Base-by-base conservation (phyloP, 2,797 vertebrate genomes). In the Limnodromus scolopaceus region DNA sequence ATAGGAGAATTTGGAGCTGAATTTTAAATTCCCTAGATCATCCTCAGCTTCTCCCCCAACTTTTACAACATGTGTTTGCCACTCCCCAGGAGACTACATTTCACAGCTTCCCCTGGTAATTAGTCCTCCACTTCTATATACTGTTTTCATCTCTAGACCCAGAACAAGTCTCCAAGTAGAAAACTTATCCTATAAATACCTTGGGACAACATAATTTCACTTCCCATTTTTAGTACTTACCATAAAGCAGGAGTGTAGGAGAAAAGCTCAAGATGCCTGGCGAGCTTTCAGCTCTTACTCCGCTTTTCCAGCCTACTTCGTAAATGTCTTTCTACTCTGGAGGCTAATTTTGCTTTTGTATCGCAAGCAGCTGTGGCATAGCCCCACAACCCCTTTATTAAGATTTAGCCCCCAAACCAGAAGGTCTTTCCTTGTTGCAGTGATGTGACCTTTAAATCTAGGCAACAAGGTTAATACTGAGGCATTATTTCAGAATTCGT, bases 381-480 rank as follows among this genome's bases (percentile, higher is more conserved):
- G 70, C 39, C 46, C 46, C 15, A 75, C 68, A 66, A 41, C 24
- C 34, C 17, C 49, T 55, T 94, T 53, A 61, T 46, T 81, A 92
- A 95, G 88, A 96, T 90, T 75, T 86, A 92, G 60, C 46, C 30
- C 39, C 64, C 61, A 66, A 90, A 76, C 24, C 34, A 80, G 85
- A 84, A 92, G 60, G 76, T 43, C 64, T 72, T 84, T 76, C 48
- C 76, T 86, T 28, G 20, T 93, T 83, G 63, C 63, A 76, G 84
- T 84, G 89, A 87, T 5, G 11, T 89, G 91, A 97, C 97, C 87
- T 96, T 93, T 88, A 95, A 78, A 89, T 91, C 53, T 71, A 57
- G 53, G 79, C 80, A 83, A 43, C 80, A 94, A 96, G 90, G 94
- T 93, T 68, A 92, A 89, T 65, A 64, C 51, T 10, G 27, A 74